Percentiles rank a stretch among this genome's conserved stretches.
Evolutionary conservation across 37 sponge, comb jelly and placozoan genomes (phyloP).

Genomic region (Diacarnus erythraeanus): DNA sequence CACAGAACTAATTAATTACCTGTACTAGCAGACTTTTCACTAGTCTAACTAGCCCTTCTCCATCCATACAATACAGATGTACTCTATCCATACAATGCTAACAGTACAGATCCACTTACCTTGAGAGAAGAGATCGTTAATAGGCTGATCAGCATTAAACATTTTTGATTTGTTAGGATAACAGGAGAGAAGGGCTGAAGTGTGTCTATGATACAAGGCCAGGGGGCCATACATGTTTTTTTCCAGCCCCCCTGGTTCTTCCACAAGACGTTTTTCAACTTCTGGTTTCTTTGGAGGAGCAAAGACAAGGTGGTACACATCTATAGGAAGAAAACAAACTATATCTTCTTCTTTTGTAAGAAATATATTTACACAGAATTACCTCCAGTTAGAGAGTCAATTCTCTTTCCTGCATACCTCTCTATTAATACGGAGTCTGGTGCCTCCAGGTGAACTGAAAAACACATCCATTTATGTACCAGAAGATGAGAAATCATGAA

Average conservation of each 20-base stretch:
- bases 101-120: conserved; percentile 39
- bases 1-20: too few species aligned
- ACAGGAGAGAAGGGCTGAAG: conserved; percentile 50
- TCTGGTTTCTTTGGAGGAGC: conserved; percentile 63
- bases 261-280: conserved; percentile 59
- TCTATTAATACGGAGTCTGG: conserved; percentile 79
- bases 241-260: conserved; percentile 56
- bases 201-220: conserved; percentile 59
- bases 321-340: conserved; percentile 24
- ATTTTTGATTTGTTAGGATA: conserved; percentile 38
- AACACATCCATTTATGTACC: neutral
- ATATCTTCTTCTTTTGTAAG: too few species aligned
- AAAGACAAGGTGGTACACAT: conserved; percentile 90
- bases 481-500: neutral
- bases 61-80: too few species aligned
- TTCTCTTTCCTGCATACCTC: conserved; percentile 83
- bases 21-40: too few species aligned
- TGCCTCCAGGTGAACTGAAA: conserved; percentile 82
- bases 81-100: too few species aligned
- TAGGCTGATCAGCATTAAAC: conserved; percentile 92
- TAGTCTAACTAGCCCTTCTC: too few species aligned
- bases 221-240: conserved; percentile 28
- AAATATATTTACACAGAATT: neutral
- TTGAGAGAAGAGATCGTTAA: conserved; percentile 70
- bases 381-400: conserved; percentile 95